phyloP scores from a whole-genome alignment of 2,113 vertebrate species.

The Tyto alba region DNA sequence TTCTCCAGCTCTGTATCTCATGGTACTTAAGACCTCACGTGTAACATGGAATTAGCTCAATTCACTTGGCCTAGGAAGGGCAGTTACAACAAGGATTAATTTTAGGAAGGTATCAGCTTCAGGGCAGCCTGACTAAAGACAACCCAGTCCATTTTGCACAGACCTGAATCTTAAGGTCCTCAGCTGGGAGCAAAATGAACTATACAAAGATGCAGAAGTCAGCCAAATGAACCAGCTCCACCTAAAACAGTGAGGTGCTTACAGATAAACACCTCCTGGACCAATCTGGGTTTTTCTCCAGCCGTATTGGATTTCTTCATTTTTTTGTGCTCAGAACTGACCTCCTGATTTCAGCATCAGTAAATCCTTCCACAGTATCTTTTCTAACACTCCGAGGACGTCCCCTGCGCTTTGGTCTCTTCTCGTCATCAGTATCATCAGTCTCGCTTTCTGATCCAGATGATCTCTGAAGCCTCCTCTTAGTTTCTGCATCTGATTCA shows the following conservation, averaged over 20 bases:
- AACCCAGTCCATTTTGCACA: background rate
- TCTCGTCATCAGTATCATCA: slow-evolving; percentile 92
- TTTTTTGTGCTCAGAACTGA: slow-evolving; percentile 32
- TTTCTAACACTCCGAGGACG: slow-evolving; percentile 89
- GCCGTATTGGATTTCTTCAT: background rate
- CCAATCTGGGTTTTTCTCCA: background rate
- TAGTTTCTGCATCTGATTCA: slow-evolving; percentile 92
- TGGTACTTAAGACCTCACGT: background rate
- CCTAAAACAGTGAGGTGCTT: accelerated
- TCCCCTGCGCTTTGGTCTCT: slow-evolving; percentile 91
- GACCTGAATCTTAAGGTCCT: background rate
- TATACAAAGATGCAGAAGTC: background rate
- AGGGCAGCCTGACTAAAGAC: background rate
- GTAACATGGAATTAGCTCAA: background rate
- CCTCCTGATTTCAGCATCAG: slow-evolving; percentile 94
- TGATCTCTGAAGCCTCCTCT: slow-evolving; percentile 86
- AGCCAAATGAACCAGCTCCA: background rate
- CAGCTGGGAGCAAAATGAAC: background rate
- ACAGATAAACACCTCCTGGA: background rate
- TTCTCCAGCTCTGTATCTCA: background rate
- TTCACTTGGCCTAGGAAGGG: background rate
- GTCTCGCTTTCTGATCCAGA: slow-evolving; percentile 95
- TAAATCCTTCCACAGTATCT: slow-evolving; percentile 96
- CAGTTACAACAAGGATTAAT: background rate
- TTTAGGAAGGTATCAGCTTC: background rate